Evolutionary conservation across 2,797 vertebrate species (phyloP).

Genomic region (Eulemur rubriventer): DNA sequence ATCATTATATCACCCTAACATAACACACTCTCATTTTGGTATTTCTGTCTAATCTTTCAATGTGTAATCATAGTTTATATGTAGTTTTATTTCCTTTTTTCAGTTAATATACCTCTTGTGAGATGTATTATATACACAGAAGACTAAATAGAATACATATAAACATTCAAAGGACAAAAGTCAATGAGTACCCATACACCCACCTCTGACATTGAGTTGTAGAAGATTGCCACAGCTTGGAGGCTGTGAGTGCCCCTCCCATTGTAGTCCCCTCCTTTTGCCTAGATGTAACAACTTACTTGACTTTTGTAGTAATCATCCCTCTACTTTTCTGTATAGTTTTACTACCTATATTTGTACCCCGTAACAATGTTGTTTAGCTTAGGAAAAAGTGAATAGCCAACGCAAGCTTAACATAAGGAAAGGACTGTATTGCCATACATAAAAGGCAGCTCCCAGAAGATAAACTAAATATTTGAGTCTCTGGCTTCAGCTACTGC

Average conservation of each 20-base stretch:
- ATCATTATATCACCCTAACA: not conserved
- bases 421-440: not conserved
- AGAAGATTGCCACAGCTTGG: not conserved
- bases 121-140: not conserved
- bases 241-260: not conserved
- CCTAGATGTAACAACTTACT: not conserved
- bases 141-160: not conserved
- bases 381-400: not conserved
- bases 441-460: not conserved
- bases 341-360: not conserved
- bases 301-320: not conserved
- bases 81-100: not conserved
- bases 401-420: not conserved
- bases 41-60: not conserved
- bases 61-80: not conserved
- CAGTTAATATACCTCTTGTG: not conserved
- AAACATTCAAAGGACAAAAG: not conserved
- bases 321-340: not conserved
- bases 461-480: not conserved
- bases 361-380: not conserved
- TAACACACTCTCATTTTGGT: not conserved
- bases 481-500: not conserved
- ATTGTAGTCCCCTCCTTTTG: not conserved
- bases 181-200: not conserved
- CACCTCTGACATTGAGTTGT: not conserved